phyloP scores from a whole-genome alignment of 2,113 vertebrate genomes.

The Gymnorhina tibicen region DNA sequence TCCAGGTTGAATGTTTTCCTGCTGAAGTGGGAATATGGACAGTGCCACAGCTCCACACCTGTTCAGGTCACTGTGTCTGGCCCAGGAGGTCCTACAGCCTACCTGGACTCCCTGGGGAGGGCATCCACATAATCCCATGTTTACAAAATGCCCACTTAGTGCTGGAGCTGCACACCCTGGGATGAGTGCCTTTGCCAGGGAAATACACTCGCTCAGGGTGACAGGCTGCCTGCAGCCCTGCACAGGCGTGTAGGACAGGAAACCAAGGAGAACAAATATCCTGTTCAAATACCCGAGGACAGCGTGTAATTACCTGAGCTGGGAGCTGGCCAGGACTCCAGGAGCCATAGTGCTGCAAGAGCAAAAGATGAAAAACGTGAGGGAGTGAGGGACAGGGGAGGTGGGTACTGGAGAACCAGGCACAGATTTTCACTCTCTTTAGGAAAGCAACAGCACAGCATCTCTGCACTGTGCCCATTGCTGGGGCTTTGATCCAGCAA shows the following conservation, averaged over 20 bases:
- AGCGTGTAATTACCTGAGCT: conserved; percentile 48
- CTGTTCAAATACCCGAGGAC: conserved; percentile 1
- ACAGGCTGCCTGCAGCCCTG: not conserved
- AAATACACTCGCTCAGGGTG: fast-evolving
- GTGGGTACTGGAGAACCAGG: not conserved
- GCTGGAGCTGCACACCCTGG: not conserved
- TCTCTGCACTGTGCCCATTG: fast-evolving
- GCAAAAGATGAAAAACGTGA: not conserved
- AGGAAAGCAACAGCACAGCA: not conserved
- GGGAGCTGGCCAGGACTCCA: conserved; percentile 33
- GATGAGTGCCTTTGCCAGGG: not conserved
- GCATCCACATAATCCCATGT: not conserved
- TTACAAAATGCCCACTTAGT: not conserved
- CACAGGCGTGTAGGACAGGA: not conserved
- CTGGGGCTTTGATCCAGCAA: not conserved
- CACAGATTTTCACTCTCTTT: not conserved
- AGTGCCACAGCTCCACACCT: not conserved
- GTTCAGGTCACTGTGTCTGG: not conserved
- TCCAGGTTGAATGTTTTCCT: not conserved
- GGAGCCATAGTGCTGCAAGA: not conserved
- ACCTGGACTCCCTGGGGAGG: not conserved
- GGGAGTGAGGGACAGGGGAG: not conserved
- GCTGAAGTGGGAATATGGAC: fast-evolving
- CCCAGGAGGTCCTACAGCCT: not conserved
- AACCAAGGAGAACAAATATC: conserved; percentile 14